Conservation (phyloP, 1,140 invertebrate species). For the Anoplolepis gracilipes region DNA sequence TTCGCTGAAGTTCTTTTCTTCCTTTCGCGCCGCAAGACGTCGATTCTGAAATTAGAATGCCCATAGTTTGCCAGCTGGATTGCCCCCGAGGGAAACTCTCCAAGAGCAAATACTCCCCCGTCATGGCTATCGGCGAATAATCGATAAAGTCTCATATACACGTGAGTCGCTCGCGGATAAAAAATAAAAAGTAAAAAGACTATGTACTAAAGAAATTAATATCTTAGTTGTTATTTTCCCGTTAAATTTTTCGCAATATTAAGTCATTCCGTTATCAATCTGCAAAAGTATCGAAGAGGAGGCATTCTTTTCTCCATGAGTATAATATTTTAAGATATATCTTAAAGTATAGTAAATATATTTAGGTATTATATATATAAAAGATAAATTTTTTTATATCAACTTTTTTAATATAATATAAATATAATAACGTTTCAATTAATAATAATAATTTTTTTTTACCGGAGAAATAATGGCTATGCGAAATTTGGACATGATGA, state of each 20-base stretch:
- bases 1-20: slow-evolving; percentile 39
- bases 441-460: not conserved
- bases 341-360: not conserved
- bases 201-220: not conserved
- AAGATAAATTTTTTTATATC: not conserved
- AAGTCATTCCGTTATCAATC: not conserved
- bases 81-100: slow-evolving; percentile 31
- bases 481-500: slow-evolving; percentile 42
- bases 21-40: slow-evolving; percentile 33
- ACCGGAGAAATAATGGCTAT: not conserved
- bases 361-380: not conserved
- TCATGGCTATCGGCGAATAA: slow-evolving; percentile 9
- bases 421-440: too few species aligned
- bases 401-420: not conserved
- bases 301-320: not conserved
- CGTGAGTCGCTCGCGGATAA: not conserved
- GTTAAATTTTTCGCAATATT: not conserved
- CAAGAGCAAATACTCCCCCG: slow-evolving; percentile 48
- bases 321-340: not conserved
- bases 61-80: not conserved
- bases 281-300: not conserved
- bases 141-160: slow-evolving; percentile 17
- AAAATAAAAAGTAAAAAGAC: too few species aligned
- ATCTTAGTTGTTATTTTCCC: not conserved
- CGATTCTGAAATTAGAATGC: slow-evolving; percentile 60